These are phyloP conservation scores for Leucophenga varia DNA, from an alignment of 1,140 invertebrate species.

Conservation along the genomic window DNA sequence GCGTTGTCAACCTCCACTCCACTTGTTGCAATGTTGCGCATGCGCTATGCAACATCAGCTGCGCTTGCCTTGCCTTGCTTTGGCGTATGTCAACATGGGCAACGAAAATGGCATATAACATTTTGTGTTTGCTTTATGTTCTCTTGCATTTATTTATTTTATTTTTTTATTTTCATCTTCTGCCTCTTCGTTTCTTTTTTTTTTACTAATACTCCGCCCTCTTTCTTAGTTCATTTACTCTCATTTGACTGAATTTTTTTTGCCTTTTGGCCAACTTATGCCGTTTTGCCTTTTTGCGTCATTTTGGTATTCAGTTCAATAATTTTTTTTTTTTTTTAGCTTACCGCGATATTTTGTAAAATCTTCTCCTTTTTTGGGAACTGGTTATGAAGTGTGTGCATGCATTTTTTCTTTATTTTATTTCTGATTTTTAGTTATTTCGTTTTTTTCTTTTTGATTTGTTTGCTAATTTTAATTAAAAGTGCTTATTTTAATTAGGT, in stretches of 20 bases:
- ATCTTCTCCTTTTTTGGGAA: slow-evolving; percentile 39
- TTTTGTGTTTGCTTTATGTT: slow-evolving; percentile 48
- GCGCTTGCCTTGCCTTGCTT: background rate
- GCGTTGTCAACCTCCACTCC: background rate
- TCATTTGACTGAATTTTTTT: too few species aligned
- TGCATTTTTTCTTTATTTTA: slow-evolving; percentile 48
- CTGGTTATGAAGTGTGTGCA: slow-evolving; percentile 53
- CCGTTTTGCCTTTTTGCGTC: slow-evolving; percentile 46
- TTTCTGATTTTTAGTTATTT: too few species aligned
- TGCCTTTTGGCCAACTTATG: slow-evolving; percentile 8
- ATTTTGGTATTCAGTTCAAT: slow-evolving; percentile 48
- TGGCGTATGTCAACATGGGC: slow-evolving; percentile 50
- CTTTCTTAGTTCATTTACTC: too few species aligned
- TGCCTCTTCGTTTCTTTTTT: background rate
- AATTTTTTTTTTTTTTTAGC: slow-evolving; percentile 24
- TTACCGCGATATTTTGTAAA: slow-evolving; percentile 22
- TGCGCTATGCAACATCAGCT: background rate
- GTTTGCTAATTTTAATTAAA: slow-evolving; percentile 52
- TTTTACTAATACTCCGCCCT: slow-evolving; percentile 8
- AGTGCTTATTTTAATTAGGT: slow-evolving; percentile 49
- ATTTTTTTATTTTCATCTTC: slow-evolving; percentile 12
- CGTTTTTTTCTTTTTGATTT: too few species aligned
- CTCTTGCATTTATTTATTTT: slow-evolving; percentile 12
- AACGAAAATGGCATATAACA: slow-evolving; percentile 48
- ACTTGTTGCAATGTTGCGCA: slow-evolving; percentile 13